These are phyloP conservation scores for Gnatocerus cornutus DNA, from an alignment of 2,888 invertebrate genomes.

Conservation along the genomic window DNA sequence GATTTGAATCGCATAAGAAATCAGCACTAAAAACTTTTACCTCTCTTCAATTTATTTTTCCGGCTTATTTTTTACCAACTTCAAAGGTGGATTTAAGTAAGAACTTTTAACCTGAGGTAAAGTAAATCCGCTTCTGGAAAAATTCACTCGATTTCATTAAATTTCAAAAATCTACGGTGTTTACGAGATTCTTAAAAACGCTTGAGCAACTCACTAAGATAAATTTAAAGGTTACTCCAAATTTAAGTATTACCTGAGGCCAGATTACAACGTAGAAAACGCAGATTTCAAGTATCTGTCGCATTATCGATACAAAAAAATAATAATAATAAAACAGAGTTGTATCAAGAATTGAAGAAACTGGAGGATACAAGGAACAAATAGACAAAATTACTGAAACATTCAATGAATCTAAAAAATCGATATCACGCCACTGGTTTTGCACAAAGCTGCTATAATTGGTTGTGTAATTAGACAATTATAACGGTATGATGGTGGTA, in stretches of 20 bases:
- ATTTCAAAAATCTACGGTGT: conserved; percentile 13
- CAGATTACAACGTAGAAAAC: too few species aligned
- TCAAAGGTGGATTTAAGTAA: conserved; percentile 42
- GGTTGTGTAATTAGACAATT: too few species aligned
- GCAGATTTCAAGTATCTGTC: too few species aligned
- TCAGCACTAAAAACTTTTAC: conserved; percentile 48
- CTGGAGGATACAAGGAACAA: too few species aligned
- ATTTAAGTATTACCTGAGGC: neutral
- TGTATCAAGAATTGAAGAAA: too few species aligned
- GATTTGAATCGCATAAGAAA: conserved; percentile 53
- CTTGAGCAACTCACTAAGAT: conserved; percentile 5
- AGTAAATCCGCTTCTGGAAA: conserved; percentile 4
- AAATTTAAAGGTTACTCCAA: conserved; percentile 5
- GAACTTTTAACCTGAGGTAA: conserved; percentile 27
- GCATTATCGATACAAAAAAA: too few species aligned
- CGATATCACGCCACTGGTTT: too few species aligned
- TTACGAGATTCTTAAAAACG: conserved; percentile 10
- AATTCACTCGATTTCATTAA: conserved; percentile 15
- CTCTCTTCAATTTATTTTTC: conserved; percentile 29
- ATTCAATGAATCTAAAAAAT: too few species aligned
- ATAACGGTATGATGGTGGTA: too few species aligned
- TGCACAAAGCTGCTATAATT: too few species aligned
- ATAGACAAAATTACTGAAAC: too few species aligned
- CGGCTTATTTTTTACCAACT: conserved; percentile 36
- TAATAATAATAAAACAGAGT: too few species aligned